Base-by-base conservation (phyloP, 2,888 invertebrate genomes). In the Rosalia funebris region DNA sequence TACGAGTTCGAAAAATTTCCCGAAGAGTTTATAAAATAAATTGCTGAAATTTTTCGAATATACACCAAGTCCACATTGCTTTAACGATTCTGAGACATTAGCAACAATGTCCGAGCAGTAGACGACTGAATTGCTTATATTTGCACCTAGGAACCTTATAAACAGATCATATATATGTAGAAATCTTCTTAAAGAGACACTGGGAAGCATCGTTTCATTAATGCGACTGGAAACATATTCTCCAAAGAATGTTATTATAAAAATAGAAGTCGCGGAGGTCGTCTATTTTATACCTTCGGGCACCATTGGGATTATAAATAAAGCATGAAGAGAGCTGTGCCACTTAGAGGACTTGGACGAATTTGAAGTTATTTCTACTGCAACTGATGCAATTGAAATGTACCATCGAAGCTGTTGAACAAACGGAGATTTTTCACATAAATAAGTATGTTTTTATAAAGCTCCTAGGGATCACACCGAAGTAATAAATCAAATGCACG, bases 281-380 rank as follows among this genome's bases (percentile, higher is more conserved):
- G 83, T 85, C 79, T 85, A 82, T 59, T 84, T 85, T 63, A 84
- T 85, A 58, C 82, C 83, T 0, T 79, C 75, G 16, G 85, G 85
- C 0, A 83, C 83, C 0, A 83, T 85, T 0, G 82, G 83, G 0
- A 76, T 83, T 32, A 81, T 80, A 47, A 80, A 82, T 1, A 56
- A 61, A 1, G 74, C 77, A 0, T 82, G 82, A 3, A 82, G 83
- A 53, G 88, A 88, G 82, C 84, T 81, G 17, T 75, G 74, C 16
- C 83, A 83, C 66, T 70, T 85, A 4, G 82, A 84, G 65, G 87
- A 87, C 60, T 87, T 87, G 0, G 84, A 79, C 20, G 74, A 79
- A 61, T 82, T 84, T 63, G 84, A 84, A 0, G 77, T 81, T 58
- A 63, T 74, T 5, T 73, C 75, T 31, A 54, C 81, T 1, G 15